These are phyloP conservation scores for Toxostoma redivivum DNA, from an alignment of 2,113 vertebrate species.

Conservation along the genomic window DNA sequence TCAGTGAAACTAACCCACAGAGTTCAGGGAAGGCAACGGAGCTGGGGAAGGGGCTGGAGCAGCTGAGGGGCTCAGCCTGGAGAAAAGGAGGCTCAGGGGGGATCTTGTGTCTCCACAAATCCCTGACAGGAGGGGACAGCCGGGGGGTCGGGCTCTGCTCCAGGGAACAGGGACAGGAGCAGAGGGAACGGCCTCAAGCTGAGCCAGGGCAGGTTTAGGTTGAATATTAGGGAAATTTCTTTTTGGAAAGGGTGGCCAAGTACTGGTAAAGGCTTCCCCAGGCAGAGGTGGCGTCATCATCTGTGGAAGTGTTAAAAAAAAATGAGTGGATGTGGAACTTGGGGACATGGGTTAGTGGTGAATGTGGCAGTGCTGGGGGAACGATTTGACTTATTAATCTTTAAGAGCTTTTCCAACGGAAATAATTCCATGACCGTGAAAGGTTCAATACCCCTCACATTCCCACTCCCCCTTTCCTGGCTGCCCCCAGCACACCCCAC, in stretches of 20 bases:
- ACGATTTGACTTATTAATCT: neutral
- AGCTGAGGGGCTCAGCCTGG: neutral
- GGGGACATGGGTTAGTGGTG: neutral
- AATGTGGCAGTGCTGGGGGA: neutral
- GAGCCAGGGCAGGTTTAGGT: rapidly evolving
- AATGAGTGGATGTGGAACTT: neutral
- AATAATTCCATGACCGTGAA: neutral
- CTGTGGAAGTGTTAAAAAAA: neutral
- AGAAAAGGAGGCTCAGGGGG: neutral
- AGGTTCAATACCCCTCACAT: neutral
- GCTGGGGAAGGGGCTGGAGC: neutral
- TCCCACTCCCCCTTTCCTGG: neutral
- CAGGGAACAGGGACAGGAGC: neutral
- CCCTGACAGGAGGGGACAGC: neutral
- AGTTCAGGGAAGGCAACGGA: rapidly evolving
- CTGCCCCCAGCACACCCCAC: neutral
- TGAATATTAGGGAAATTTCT: neutral
- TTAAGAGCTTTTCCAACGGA: neutral
- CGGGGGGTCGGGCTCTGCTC: rapidly evolving
- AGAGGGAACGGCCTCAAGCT: neutral
- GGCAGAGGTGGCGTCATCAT: neutral
- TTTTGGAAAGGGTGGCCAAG: neutral
- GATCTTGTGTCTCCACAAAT: rapidly evolving
- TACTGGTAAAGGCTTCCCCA: neutral
- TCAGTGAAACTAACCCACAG: too few relatives aligned